phyloP scores from a whole-genome alignment of 2,888 invertebrate genomes.

The Papilio demoleus region DNA sequence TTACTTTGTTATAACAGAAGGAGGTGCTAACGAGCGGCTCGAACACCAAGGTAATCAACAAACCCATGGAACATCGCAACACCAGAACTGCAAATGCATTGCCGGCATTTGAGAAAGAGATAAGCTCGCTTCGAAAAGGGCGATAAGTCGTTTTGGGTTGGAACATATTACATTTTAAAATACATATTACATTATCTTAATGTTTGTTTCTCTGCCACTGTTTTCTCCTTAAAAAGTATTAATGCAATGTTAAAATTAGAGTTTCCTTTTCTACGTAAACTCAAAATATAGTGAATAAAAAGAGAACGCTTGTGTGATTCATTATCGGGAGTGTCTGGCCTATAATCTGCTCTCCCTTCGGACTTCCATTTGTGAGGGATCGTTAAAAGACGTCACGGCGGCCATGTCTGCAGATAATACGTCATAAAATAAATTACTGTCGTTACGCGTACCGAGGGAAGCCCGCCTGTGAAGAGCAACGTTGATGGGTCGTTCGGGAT shows the following conservation, averaged over 20 bases:
- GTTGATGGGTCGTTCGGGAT: constrained; percentile 30
- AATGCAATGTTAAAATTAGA: neutral
- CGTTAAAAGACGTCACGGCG: constrained; percentile 59
- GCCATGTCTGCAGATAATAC: constrained; percentile 55
- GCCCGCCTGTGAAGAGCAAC: constrained; percentile 24
- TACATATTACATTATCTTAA: no score
- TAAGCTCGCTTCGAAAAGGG: no score
- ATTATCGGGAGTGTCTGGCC: constrained; percentile 25
- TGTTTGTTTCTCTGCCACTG: no score
- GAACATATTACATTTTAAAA: no score
- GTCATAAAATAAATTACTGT: constrained; percentile 57
- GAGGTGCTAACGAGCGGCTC: no score
- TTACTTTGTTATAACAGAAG: no score
- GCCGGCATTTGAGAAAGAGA: no score
- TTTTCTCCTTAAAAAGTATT: no score
- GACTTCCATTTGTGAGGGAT: constrained; percentile 52
- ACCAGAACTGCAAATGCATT: no score
- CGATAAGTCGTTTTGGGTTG: no score
- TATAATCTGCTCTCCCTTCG: constrained; percentile 36
- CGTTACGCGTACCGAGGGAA: constrained; percentile 33
- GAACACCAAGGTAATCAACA: no score
- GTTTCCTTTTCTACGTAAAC: neutral
- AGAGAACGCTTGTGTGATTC: constrained; percentile 17
- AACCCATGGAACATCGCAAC: no score
- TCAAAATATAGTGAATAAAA: constrained; percentile 12